Evolutionary conservation across 2,888 invertebrate genomes (phyloP), one percentile per base, ranked within the genome.

Genomic region (Aphrophora alni): DNA sequence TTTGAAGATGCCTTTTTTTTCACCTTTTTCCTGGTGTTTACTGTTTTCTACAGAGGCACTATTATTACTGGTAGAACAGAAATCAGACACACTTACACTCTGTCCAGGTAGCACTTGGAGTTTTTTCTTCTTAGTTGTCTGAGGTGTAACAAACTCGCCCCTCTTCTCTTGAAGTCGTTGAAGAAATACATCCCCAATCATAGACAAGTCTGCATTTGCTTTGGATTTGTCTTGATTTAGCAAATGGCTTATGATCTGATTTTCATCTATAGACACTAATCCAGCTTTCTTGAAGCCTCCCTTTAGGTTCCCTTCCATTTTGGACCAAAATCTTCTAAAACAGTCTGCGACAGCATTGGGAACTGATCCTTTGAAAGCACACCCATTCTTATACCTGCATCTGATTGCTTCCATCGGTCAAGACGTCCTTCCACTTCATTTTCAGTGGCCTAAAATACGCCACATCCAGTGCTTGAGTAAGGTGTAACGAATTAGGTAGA

Each of bases 381-480:
- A 38, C 80, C 1, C 7, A 38, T 33, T 38, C 73, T 28, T 59
- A 51, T 81, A 12, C 82, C 80, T 25, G 69, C 38, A 0, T 73
- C 80, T 14, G 80, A 76, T 28, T 82, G 24, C 71, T 82, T 82
- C 80, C 82, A 77, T 7, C 69, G 68, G 38, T 28, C 24, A 12
- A 81, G 44, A 81, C 38, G 0, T 70, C 70, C 73, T 74, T 73
- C 85, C 85, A 85, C 10, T 69, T 71, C n/a, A 86, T n/a, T n/a
- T n/a, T n/a, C n/a, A n/a, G n/a, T n/a, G n/a, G n/a, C n/a, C n/a
- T n/a, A n/a, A n/a, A n/a, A 59, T 78, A 84, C 14, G 84, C 83
- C 0, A 86, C 83, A 81, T 86, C 85, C 21, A 86, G 81, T 10
- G 85, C 86, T 79, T 86, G 86, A 0, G 80, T 80, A n/a, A 85